phyloP scores from a whole-genome alignment of 1,140 invertebrate genomes.

The Bombus picipes region DNA sequence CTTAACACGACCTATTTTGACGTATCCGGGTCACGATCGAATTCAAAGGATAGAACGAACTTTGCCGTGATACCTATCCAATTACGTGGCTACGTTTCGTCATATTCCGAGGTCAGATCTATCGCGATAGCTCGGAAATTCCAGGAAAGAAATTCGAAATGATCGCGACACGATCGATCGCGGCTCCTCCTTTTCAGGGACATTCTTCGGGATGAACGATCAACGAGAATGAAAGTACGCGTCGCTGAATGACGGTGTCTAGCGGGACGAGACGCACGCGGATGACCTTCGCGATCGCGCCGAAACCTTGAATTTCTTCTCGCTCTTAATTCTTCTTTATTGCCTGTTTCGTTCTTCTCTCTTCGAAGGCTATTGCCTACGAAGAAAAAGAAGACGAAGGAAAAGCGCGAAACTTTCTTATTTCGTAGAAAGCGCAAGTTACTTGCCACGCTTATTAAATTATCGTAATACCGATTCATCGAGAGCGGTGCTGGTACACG shows the following conservation, averaged over 20 bases:
- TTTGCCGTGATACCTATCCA: neutral
- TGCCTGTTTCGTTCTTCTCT: neutral
- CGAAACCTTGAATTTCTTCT: neutral
- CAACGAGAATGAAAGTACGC: constrained; percentile 37
- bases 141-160: constrained; percentile 2
- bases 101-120: neutral
- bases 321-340: neutral
- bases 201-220: constrained; percentile 9
- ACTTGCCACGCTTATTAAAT: neutral
- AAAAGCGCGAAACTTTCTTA: neutral
- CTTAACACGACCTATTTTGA: neutral
- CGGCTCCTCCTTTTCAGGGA: too few relatives aligned
- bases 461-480: neutral
- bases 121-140: neutral
- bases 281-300: neutral
- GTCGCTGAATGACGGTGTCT: constrained; percentile 15
- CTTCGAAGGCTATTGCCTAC: neutral
- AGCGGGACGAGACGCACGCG: constrained; percentile 17
- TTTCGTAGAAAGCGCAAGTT: constrained; percentile 28
- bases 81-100: neutral
- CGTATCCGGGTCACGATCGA: neutral
- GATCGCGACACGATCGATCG: neutral
- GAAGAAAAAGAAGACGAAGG: too few relatives aligned
- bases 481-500: too few relatives aligned
- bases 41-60: neutral